Percentiles rank a stretch among this genome's conserved stretches.
phyloP scores from a whole-genome alignment of 2,888 invertebrate species.

The Phytoseiulus persimilis region DNA sequence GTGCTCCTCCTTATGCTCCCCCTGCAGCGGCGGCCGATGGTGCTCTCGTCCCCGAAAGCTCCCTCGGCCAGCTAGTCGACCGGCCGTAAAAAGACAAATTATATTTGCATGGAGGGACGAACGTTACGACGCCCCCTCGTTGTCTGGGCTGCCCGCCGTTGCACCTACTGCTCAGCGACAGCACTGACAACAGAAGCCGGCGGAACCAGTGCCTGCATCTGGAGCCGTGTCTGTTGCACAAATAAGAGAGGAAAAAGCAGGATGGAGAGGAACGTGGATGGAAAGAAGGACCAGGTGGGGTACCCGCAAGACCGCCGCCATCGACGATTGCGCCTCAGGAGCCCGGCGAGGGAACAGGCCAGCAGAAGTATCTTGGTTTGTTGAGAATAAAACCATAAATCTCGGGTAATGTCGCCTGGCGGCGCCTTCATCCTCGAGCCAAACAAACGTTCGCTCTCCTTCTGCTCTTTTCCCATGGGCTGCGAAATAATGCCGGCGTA shows the following conservation, averaged over 20 bases:
- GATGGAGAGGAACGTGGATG: background rate
- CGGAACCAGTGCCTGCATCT: background rate
- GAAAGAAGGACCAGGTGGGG: background rate
- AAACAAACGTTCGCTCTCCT: background rate
- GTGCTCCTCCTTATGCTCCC: background rate
- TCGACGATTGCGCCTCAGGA: background rate
- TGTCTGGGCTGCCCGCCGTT: background rate
- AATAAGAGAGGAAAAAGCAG: background rate
- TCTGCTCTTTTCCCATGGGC: background rate
- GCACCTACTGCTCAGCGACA: background rate
- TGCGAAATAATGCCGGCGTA: background rate
- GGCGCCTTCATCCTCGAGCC: constrained; percentile 14
- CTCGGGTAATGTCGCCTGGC: constrained; percentile 21
- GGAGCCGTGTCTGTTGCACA: background rate
- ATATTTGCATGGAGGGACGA: constrained; percentile 35
- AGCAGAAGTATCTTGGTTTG: constrained; percentile 24
- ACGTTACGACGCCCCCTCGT: constrained; percentile 14
- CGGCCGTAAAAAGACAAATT: constrained; percentile 37
- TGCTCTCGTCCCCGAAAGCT: constrained; percentile 13
- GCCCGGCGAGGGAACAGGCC: background rate
- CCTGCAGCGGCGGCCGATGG: background rate
- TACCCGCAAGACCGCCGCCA: background rate
- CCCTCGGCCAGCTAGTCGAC: background rate
- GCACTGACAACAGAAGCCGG: background rate
- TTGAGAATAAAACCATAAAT: constrained; percentile 37